Evolutionary conservation across 2,888 invertebrate species (phyloP), one percentile per base, ranked within the genome.

Genomic region (Serrognathus titanus): DNA sequence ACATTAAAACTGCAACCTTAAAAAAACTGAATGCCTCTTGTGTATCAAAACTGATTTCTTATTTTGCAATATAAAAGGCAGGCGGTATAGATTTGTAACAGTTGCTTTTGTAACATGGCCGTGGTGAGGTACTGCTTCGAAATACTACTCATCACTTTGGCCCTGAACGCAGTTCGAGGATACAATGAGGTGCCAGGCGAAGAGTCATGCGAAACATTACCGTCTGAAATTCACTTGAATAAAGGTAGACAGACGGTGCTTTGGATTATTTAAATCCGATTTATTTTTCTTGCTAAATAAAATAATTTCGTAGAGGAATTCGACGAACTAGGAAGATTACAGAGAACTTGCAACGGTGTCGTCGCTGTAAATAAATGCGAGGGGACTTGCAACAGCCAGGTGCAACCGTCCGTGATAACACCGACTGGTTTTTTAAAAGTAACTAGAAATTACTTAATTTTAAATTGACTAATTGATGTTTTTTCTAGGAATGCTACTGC

Each of bases 291-390:
- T 45, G 1, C 1, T 3, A 6, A 31, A 31, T 7, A 7, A 3
- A 3, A 7, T 0, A 6, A 13, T 20, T 50, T n/a, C n/a, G 45
- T 70, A 91, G 95, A 95, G 80, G 94, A 95, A 75, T 94, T 89
- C 70, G 90, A 92, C 69, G 92, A 93, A 63, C 79, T 89, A 68
- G 94, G 94, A n/a, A 81, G 90, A 64, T 80, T 94, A 67, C 82
- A 87, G 67, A 82, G 94, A 70, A 92, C 92, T 10, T 96, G 96
- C 73, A 93, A 90, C 72, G 94, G 92, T 0, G 94, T 93, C 77
- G 85, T 96, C 43, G 87, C 85, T 10, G 93, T 96, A 0, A 94
- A 92, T 72, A 96, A 95, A 80, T 96, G 96, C 72, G 96, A 96
- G 76, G 96, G 96, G 20, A 86, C 90, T 63, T 96, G 96, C 74